Percentiles rank a stretch among this genome's conserved stretches.
Evolutionary conservation across 1,140 invertebrate species (phyloP).

Genomic region (Schlechtendalia chinensis): DNA sequence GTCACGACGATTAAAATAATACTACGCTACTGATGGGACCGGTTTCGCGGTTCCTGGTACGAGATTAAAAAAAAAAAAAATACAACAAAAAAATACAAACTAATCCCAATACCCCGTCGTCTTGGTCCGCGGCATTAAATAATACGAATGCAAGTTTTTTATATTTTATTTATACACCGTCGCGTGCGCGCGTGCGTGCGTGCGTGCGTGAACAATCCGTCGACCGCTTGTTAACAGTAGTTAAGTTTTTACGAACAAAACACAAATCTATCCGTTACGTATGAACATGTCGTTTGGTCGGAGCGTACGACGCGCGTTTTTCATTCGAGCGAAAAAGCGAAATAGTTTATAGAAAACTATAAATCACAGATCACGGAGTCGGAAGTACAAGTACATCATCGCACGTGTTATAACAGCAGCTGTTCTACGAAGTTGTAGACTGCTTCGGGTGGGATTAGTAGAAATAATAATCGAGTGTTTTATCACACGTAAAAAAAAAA

Average conservation of each 20-base stretch:
- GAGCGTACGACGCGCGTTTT: neutral
- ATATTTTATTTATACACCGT: neutral
- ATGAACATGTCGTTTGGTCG: neutral
- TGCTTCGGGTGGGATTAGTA: too few relatives aligned
- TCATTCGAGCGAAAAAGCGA: too few relatives aligned
- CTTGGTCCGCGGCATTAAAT: conserved; percentile 2
- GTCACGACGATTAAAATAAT: conserved; percentile 24
- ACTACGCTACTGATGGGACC: conserved; percentile 41
- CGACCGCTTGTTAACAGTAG: neutral
- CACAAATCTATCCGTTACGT: neutral
- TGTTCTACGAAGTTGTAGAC: too few relatives aligned
- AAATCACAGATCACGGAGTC: too few relatives aligned
- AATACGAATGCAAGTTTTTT: conserved; percentile 9
- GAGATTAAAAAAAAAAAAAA: conserved; percentile 19
- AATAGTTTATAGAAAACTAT: too few relatives aligned
- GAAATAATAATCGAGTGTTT: too few relatives aligned
- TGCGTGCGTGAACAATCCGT: neutral
- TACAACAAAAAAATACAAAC: too few relatives aligned
- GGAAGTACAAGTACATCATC: too few relatives aligned
- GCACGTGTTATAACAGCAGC: too few relatives aligned
- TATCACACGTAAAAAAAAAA: too few relatives aligned
- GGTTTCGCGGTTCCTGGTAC: conserved; percentile 25
- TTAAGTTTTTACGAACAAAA: conserved; percentile 1
- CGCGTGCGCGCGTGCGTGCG: neutral
- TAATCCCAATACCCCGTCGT: conserved; percentile 13